Evolutionary conservation across 2,888 invertebrate genomes (phyloP).

Genomic region (Tenthredo mesomela): DNA sequence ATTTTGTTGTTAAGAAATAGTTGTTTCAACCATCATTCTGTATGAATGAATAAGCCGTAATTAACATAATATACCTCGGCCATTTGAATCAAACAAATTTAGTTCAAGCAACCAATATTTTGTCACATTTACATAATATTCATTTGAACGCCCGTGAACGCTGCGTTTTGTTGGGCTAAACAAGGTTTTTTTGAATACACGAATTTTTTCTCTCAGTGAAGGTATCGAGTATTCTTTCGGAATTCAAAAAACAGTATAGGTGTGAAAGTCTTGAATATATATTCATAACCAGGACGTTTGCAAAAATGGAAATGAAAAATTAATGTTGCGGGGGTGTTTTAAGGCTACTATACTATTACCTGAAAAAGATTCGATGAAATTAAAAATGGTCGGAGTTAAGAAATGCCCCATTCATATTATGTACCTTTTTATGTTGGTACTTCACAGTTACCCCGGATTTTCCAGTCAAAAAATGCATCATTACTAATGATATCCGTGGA

Average conservation of each 20-base stretch:
- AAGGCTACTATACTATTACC: conserved; percentile 2
- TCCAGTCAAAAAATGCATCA: neutral
- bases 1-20: too few relatives aligned
- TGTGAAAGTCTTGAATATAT: neutral
- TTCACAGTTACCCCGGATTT: conserved; percentile 14
- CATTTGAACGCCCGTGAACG: too few relatives aligned
- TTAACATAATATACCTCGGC: too few relatives aligned
- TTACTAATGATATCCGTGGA: neutral
- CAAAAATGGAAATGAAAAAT: neutral
- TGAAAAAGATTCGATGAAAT: neutral
- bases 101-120: too few relatives aligned
- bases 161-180: too few relatives aligned
- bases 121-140: too few relatives aligned
- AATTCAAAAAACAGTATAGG: neutral
- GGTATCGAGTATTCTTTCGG: neutral
- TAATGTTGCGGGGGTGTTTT: neutral
- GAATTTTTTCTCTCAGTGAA: too few relatives aligned
- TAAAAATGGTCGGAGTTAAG: neutral
- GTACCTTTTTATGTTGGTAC: neutral
- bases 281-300: neutral
- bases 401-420: neutral
- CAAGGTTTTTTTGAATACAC: too few relatives aligned
- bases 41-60: too few relatives aligned
- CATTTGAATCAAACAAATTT: too few relatives aligned
- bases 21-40: too few relatives aligned